Base-by-base conservation (phyloP, 1,140 invertebrate species). In the Halictus rubicundus region DNA sequence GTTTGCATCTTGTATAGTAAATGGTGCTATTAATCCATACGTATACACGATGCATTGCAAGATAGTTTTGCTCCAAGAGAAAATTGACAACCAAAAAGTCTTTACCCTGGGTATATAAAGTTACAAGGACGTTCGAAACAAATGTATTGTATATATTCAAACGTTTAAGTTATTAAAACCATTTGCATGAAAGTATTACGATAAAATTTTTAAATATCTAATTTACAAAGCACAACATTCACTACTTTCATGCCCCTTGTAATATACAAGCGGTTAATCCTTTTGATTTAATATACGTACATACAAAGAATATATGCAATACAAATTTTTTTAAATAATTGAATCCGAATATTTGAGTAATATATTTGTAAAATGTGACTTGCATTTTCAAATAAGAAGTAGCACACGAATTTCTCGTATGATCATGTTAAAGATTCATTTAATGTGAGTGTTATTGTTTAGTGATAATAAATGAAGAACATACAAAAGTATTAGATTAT, bases 61-160 rank as follows among this genome's bases (percentile, higher is more conserved):
- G 32, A 42, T 32, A 61, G 59, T 65, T 10, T 78, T 85, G 52
- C 23, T 82, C 4, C 37, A n/a, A 60, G 59, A 85, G 16, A 37
- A 72, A 72, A 65, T 60, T 82, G 49, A 60, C 76, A 85, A 82
- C 80, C 76, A 86, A 86, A 86, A 83, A 80, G 63, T 82, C 71
- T 72, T 68, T 64, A 72, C n/a, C n/a, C 52, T 54, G 75, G 52
- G 23, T 64, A 64, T 23, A 60, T 64, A 23, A 66, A 70, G 42
- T 37, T 46, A 57, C 5, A 10, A 66, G 60, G 19, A 64, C 42
- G 21, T 78, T 78, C 23, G 12, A 52, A 63, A 25, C 64, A 12
- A 49, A 49, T 37, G 71, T 79, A 68, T 79, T 63, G 63, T 79
- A 74, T 74, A 79, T 79, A 46, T 79, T 74, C 78, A 74, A 64